Conservation (phyloP, 2,888 invertebrate species). For the Trichogramma evanescens region DNA sequence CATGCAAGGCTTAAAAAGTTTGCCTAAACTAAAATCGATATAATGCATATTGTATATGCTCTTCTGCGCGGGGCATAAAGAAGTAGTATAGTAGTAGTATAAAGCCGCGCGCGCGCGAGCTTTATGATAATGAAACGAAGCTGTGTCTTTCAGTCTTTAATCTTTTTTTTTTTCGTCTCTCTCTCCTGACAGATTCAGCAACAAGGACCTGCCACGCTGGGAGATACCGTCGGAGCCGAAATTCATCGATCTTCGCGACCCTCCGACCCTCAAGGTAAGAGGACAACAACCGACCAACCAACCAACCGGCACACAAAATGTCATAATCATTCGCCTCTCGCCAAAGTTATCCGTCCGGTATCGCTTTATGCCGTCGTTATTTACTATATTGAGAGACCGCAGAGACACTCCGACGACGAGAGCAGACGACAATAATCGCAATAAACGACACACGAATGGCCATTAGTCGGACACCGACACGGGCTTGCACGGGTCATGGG, state of each 20-base stretch:
- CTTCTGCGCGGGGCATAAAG: neutral
- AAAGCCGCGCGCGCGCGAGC: neutral
- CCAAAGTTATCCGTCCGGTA: too few species aligned
- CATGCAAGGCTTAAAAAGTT: neutral
- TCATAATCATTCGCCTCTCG: too few species aligned
- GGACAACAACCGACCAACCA: neutral
- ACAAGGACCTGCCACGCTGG: conserved; percentile 26
- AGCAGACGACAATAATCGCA: too few species aligned
- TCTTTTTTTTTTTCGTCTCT: neutral
- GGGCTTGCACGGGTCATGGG: too few species aligned
- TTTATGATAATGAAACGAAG: neutral
- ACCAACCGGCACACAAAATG: too few species aligned
- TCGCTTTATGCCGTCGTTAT: too few species aligned
- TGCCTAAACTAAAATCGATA: conserved; percentile 8
- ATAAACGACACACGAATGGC: too few species aligned
- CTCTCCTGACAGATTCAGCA: conserved; percentile 14
- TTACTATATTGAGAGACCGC: too few species aligned
- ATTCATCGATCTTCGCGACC: conserved; percentile 45
- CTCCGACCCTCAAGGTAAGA: conserved; percentile 46
- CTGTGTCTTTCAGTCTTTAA: neutral
- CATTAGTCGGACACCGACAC: too few species aligned
- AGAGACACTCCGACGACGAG: too few species aligned
- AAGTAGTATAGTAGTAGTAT: neutral
- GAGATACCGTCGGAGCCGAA: conserved; percentile 33
- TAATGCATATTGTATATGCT: neutral